Percentiles rank a stretch among this genome's conserved stretches.
phyloP scores from a whole-genome alignment of 2,888 invertebrate species.

The Phytoseiulus persimilis region DNA sequence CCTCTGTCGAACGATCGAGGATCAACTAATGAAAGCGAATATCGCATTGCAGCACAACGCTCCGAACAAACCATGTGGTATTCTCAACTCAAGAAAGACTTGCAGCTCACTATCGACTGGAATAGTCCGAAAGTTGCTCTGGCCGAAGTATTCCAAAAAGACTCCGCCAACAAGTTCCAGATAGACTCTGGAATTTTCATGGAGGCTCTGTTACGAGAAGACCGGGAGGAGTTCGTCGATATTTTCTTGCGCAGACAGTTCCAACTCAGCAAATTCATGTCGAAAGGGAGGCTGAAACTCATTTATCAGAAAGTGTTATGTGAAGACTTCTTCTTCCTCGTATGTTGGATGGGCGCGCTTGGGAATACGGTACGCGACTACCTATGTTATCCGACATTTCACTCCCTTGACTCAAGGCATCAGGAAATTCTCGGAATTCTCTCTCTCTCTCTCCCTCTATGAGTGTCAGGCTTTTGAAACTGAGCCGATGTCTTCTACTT shows the following conservation, averaged over 20 bases:
- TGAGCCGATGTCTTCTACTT: not conserved
- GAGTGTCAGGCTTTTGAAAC: too few relatives aligned
- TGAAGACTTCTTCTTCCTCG: slow-evolving; percentile 49
- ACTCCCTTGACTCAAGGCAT: too few relatives aligned
- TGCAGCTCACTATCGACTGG: slow-evolving; percentile 51
- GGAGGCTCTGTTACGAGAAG: slow-evolving; percentile 48
- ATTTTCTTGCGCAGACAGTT: slow-evolving; percentile 51
- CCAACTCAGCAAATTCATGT: slow-evolving; percentile 49
- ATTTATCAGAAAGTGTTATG: slow-evolving; percentile 48
- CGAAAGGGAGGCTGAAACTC: slow-evolving; percentile 45
- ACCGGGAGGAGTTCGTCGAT: slow-evolving; percentile 51
- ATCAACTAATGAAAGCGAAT: too few relatives aligned
- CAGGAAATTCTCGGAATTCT: too few relatives aligned
- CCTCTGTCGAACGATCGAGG: too few relatives aligned
- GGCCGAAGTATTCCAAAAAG: slow-evolving; percentile 49
- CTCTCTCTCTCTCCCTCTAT: too few relatives aligned
- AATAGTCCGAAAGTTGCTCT: slow-evolving; percentile 50
- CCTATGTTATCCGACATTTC: not conserved
- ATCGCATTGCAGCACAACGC: not conserved
- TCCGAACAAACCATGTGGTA: slow-evolving; percentile 33
- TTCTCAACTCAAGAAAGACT: slow-evolving; percentile 48
- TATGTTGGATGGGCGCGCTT: slow-evolving; percentile 49
- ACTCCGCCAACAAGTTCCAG: slow-evolving; percentile 47
- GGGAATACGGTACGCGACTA: slow-evolving; percentile 45
- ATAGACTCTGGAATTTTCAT: slow-evolving; percentile 49